Conservation (phyloP, 2,888 invertebrate genomes). For the Nudaria mundana region DNA sequence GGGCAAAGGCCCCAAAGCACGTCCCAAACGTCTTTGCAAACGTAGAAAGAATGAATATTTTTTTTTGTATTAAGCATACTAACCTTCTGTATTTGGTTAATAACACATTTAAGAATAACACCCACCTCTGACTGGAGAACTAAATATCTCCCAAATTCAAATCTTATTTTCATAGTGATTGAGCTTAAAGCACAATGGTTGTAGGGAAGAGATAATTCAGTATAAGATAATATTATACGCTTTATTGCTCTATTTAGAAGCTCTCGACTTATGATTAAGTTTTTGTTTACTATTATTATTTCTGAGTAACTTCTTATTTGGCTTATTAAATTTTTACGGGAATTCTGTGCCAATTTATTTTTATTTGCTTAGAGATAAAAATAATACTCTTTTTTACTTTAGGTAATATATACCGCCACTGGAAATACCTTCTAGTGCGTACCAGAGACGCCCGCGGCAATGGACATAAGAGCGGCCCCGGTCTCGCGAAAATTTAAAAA, state of each 20-base stretch:
- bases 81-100: conserved; percentile 48
- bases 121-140: no score
- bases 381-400: no score
- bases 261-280: conserved; percentile 35
- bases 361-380: no score
- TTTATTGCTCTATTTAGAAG: conserved; percentile 30
- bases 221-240: conserved; percentile 24
- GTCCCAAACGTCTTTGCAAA: no score
- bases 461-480: no score
- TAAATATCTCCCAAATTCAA: conserved; percentile 21
- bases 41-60: conserved; percentile 51
- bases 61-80: conserved; percentile 55
- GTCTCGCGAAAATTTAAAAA: not conserved
- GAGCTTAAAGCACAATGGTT: conserved; percentile 23
- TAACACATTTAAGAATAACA: no score
- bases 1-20: no score
- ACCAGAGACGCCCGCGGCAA: no score
- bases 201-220: conserved; percentile 18
- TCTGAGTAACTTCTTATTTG: conserved; percentile 23
- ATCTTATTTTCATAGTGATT: conserved; percentile 31
- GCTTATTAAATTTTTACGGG: conserved; percentile 12
- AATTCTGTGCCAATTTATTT: not conserved
- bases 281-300: conserved; percentile 32
- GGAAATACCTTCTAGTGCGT: no score
- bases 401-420: no score